Evolutionary conservation across 2,888 invertebrate species (phyloP), one percentile per base, ranked within the genome.

Genomic region (Hirtodrosophila confusa): DNA sequence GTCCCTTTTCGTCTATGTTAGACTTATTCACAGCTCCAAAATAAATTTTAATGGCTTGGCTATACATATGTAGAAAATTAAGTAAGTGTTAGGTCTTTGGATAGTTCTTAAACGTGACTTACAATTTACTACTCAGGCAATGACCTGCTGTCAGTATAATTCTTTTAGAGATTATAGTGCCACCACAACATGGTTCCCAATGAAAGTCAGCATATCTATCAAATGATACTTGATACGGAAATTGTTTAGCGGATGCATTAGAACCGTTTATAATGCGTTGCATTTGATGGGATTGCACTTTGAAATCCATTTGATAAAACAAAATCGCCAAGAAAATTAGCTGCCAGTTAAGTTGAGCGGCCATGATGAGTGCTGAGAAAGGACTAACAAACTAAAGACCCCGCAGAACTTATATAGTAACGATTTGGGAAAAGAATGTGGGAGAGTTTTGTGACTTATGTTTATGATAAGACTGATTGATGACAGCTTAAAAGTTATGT

Each of bases 101-200:
- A 31, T 31, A 4, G 31, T 31, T 31, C n/a, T 17, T 17, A 17
- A 17, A 2, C 17, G 17, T 31, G 0, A 41, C 37, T 36, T 41
- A 55, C 41, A 10, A 1, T 4, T 36, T 5, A 1, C 4, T 0
- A 0, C 1, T 0, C 0, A 66, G 7, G 4, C 68, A 68, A 37
- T 67, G 68, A 11, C 67, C 68, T 39, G 68, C 67, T 3, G 68
- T 67, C 0, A 68, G 39, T 0, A 68, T 11, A 2, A 37, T 17
- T 7, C 10, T 36, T 4, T 23, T 24, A n/a, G 67, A 60, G 9
- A 68, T 50, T 9, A 68, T 36, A 8, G 23, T 37, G 8, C 63
- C 69, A 0, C 63, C 56, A 10, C 63, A 69, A 0, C 0, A 0
- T 4, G 3, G 1, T 0, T 0, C 0, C 45, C 44, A 50, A 8